Conservation (phyloP, 2,113 vertebrate genomes). For the cattle (Bos taurus) region DNA sequence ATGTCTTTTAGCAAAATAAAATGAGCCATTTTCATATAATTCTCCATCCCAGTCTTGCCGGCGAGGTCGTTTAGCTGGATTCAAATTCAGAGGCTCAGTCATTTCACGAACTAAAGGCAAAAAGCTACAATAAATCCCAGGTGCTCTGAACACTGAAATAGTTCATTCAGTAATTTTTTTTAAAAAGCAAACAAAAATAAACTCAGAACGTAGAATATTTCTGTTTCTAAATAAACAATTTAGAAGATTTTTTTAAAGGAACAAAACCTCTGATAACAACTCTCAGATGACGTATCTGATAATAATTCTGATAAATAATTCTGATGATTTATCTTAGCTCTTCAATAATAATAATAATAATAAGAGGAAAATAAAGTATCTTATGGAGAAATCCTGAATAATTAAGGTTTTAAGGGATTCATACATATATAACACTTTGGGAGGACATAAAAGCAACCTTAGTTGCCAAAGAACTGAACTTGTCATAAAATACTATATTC, state of each 20-base stretch:
- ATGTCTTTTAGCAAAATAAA: slow-evolving; percentile 90
- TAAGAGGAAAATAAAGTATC: background rate
- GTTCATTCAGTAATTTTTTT: background rate
- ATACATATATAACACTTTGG: background rate
- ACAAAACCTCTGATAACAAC: background rate
- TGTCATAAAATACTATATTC: background rate
- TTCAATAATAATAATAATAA: background rate
- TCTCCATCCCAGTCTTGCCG: slow-evolving; percentile 97
- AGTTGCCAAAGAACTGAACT: background rate
- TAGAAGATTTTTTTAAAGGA: background rate
- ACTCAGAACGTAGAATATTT: background rate
- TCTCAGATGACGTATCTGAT: background rate
- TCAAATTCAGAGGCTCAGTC: slow-evolving; percentile 86
- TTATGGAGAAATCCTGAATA: background rate
- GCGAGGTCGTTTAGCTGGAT: slow-evolving; percentile 86
- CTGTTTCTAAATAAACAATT: background rate
- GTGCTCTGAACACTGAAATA: background rate
- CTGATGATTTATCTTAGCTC: background rate
- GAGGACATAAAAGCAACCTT: background rate
- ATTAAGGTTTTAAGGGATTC: background rate
- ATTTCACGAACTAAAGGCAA: slow-evolving; percentile 70
- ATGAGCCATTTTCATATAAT: slow-evolving; percentile 95
- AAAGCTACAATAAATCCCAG: background rate
- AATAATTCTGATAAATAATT: background rate
- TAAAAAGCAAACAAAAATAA: background rate